These are phyloP conservation scores for Anolis carolinensis DNA, from an alignment of 2,113 vertebrate species.

Conservation along the genomic window DNA sequence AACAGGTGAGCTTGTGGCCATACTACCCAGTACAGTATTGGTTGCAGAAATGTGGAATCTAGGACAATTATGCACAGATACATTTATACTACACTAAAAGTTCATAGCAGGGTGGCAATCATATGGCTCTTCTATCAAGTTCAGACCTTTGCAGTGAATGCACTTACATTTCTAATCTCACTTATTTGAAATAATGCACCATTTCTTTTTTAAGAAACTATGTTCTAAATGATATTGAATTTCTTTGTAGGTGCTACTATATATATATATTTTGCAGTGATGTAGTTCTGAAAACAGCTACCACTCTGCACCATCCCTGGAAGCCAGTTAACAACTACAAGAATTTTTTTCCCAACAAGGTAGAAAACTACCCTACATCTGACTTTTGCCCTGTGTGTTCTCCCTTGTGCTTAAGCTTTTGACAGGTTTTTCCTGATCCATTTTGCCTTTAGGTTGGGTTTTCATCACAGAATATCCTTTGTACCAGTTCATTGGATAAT, in stretches of 20 bases:
- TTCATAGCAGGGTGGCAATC: too few species aligned
- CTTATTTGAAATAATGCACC: accelerated
- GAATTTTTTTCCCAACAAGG: background rate
- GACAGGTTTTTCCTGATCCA: constrained; percentile 3
- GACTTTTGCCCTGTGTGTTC: background rate
- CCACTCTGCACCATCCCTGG: background rate
- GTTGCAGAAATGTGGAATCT: too few species aligned
- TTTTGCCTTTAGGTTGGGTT: background rate
- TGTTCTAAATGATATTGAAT: accelerated
- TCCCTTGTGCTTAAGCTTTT: accelerated
- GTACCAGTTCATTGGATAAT: accelerated
- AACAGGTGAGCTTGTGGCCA: too few species aligned
- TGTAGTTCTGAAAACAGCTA: constrained; percentile 6
- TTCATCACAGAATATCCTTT: background rate
- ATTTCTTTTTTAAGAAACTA: background rate
- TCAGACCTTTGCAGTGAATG: background rate
- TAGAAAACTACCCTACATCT: background rate
- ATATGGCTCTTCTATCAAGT: too few species aligned
- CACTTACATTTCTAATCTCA: accelerated
- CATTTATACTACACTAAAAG: too few species aligned
- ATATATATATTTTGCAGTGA: background rate
- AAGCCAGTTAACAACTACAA: background rate
- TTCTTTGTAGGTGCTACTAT: background rate
- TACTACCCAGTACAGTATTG: too few species aligned
- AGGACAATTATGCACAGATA: too few species aligned